These are phyloP conservation scores for Leptarthrus brevirostris DNA, from an alignment of 2,888 invertebrate genomes.

Conservation along the genomic window DNA sequence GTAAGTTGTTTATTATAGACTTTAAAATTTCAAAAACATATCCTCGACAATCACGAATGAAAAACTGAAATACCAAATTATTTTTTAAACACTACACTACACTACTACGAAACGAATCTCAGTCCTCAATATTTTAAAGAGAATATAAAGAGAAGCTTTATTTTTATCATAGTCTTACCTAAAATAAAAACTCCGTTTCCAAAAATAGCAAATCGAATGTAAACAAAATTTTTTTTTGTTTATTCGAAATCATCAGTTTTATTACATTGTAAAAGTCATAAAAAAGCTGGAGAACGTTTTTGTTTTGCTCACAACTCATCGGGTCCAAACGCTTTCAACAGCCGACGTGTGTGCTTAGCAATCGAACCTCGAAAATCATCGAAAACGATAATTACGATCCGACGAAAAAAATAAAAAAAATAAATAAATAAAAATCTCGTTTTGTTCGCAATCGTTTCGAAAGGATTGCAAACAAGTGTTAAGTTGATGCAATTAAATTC, in stretches of 20 bases:
- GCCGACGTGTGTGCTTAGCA: too few relatives aligned
- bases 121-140: too few relatives aligned
- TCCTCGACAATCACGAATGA: too few relatives aligned
- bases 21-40: too few relatives aligned
- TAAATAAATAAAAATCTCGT: too few relatives aligned
- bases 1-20: too few relatives aligned
- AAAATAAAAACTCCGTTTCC: neutral
- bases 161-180: too few relatives aligned
- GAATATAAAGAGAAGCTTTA: too few relatives aligned
- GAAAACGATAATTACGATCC: neutral
- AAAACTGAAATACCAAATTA: too few relatives aligned
- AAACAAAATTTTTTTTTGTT: neutral
- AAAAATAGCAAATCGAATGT: too few relatives aligned
- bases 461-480: neutral
- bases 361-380: neutral
- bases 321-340: neutral
- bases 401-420: neutral
- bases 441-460: neutral
- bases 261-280: constrained; percentile 3
- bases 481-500: neutral
- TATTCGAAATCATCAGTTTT: neutral
- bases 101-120: too few relatives aligned
- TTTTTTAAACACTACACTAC: too few relatives aligned
- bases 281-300: neutral
- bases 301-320: neutral